These are phyloP conservation scores for Apocrypta bakeri DNA, from an alignment of 1,140 invertebrate genomes.

Conservation along the genomic window DNA sequence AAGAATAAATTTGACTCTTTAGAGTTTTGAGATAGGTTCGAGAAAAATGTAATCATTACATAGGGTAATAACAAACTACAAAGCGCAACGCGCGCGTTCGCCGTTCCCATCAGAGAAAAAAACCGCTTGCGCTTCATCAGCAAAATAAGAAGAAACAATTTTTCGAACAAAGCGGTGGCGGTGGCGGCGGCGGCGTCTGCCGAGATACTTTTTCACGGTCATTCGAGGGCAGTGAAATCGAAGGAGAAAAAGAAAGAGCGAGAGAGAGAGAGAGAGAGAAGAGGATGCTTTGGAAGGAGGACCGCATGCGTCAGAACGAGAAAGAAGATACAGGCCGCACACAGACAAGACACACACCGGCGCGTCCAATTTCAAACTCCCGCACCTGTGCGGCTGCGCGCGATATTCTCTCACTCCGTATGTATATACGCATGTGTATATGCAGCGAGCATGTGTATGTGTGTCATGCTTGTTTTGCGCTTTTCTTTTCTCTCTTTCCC, in stretches of 20 bases:
- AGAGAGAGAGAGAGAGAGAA: constrained; percentile 47
- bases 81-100: no score
- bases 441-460: neutral
- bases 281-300: constrained; percentile 30
- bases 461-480: neutral
- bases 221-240: constrained; percentile 34
- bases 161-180: constrained; percentile 24
- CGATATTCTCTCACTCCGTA: neutral
- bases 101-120: neutral
- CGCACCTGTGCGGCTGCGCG: constrained; percentile 41
- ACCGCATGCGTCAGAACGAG: constrained; percentile 26
- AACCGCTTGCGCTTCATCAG: neutral
- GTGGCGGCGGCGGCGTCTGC: neutral
- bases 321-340: constrained; percentile 24
- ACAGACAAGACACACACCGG: constrained; percentile 36
- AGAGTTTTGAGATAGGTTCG: no score
- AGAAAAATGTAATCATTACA: neutral
- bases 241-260: constrained; percentile 39
- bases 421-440: no score
- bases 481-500: neutral
- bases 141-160: constrained; percentile 21
- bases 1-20: no score
- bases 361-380: constrained; percentile 48
- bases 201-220: constrained; percentile 41
- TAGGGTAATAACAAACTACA: neutral